A percentile compares a stretch with the other conserved stretches of the same genome.
These are phyloP conservation scores for Mythimna loreyi DNA, from an alignment of 2,888 invertebrate genomes.

Conservation along the genomic window DNA sequence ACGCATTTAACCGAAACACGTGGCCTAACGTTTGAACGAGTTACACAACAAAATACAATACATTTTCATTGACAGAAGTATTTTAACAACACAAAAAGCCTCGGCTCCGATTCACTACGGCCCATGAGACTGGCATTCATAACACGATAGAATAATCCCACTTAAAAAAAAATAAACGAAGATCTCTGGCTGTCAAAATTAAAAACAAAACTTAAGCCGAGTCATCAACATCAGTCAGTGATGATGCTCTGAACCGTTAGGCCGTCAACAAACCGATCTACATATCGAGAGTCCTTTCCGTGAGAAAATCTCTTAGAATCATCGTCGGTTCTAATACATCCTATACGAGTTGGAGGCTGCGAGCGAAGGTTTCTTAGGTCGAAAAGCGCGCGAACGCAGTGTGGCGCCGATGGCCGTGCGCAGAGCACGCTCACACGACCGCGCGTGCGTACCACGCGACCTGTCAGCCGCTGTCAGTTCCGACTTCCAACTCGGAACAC, in stretches of 20 bases:
- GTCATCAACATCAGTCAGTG: conserved; percentile 84
- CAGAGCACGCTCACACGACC: conserved; percentile 87
- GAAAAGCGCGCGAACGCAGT: conserved; percentile 91
- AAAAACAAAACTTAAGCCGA: conserved; percentile 81
- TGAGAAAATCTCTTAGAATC: conserved; percentile 84
- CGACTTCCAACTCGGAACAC: conserved; percentile 75
- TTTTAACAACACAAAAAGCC: conserved; percentile 80
- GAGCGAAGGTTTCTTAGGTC: conserved; percentile 85
- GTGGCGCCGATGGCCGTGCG: conserved; percentile 88
- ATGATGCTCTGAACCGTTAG: conserved; percentile 78
- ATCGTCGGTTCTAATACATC: conserved; percentile 82
- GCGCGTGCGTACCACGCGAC: conserved; percentile 80
- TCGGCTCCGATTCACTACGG: conserved; percentile 78
- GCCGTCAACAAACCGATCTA: conserved; percentile 75
- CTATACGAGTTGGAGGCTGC: conserved; percentile 80
- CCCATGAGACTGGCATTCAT: conserved; percentile 81
- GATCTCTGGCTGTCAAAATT: conserved; percentile 79
- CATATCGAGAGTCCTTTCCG: conserved; percentile 84
- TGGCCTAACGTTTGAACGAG: conserved; percentile 49
- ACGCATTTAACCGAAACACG: conserved; percentile 58
- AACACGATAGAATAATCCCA: conserved; percentile 83
- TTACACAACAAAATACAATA: conserved; percentile 64
- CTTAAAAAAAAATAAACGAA: conserved; percentile 80
- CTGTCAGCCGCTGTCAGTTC: conserved; percentile 83
- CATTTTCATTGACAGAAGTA: conserved; percentile 78